Conservation (phyloP, 2,797 vertebrate species). For the Sebastes matsubarae region DNA sequence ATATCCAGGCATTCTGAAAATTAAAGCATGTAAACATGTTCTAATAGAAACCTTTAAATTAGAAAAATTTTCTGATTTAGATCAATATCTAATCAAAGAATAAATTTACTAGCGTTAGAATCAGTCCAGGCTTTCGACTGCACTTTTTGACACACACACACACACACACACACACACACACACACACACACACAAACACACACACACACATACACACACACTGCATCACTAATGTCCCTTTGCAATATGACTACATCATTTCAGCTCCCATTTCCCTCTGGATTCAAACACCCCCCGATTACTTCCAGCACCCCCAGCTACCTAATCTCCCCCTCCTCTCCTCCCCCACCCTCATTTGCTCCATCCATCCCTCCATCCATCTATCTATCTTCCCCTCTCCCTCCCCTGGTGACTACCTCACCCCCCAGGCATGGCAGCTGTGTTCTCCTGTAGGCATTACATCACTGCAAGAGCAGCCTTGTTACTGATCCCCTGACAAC, state of each 20-base stretch:
- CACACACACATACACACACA: background rate
- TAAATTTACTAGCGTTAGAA: background rate
- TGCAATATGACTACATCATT: constrained; percentile 28
- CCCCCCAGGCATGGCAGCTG: constrained; percentile 85
- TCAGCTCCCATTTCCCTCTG: constrained; percentile 12
- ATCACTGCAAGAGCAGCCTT: constrained; percentile 82
- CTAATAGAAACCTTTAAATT: too few relatives aligned
- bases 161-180: background rate
- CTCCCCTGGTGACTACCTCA: constrained; percentile 78
- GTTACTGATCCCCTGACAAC: constrained; percentile 83
- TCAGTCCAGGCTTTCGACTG: background rate
- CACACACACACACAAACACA: background rate
- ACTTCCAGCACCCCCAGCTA: constrained; percentile 12
- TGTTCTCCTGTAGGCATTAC: constrained; percentile 83
- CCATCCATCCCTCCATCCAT: constrained; percentile 16
- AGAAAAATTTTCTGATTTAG: background rate
- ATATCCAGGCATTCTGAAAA: too few relatives aligned
- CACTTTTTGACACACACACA: background rate
- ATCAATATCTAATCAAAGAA: background rate
- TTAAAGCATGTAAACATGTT: too few relatives aligned
- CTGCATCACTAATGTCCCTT: constrained; percentile 6
- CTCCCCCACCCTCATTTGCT: constrained; percentile 34
- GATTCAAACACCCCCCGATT: constrained; percentile 26
- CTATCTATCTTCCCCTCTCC: constrained; percentile 42
- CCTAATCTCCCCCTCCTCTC: constrained; percentile 22